Evolutionary conservation across 2,888 invertebrate genomes (phyloP), one percentile per base, ranked within the genome.

Genomic region (Megalurothrips usitatus): DNA sequence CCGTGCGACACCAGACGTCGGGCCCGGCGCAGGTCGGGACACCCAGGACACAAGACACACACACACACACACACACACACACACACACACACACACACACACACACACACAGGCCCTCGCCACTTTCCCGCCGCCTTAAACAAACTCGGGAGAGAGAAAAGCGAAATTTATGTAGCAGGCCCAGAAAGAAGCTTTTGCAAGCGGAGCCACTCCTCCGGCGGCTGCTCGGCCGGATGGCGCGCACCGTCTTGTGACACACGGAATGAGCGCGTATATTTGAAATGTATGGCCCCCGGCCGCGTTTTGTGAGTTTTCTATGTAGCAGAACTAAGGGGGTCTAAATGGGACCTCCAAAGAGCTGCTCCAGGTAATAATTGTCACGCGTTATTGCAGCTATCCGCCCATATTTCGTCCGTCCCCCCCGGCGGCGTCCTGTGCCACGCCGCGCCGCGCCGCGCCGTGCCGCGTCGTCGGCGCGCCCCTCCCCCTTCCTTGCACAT

Each of bases 221-320:
- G 68, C 68, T 12, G 68, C 68, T n/a, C 12, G 17, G 17, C 12
- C 4, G 14, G 58, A 52, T 49, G 52, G 58, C 34, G 34, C 34
- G 34, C 34, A 43, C 34, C 34, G 6, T 43, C 34, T 43, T 43
- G 34, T 43, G 34, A 43, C 34, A 43, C 34, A 43, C 34, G 34
- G 6, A n/a, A 58, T 58, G 58, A 75, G 23, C 68, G 68, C 68
- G 68, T 26, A 75, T 26, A 75, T 75, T 75, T 75, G 68, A 75
- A 75, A 75, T 75, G 68, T 75, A 75, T 75, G 68, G 68, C 58
- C 58, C 58, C n/a, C n/a, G n/a, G 34, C 26, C 26, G 68, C 68
- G 68, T 75, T 75, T 75, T 75, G 68, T 75, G 68, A 75, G 68
- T 75, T 75, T 75, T 75, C 68, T 75, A 75, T 75, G 68, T 75